Conservation (phyloP, 2,888 invertebrate genomes). For the Platycheirus rosarum region DNA sequence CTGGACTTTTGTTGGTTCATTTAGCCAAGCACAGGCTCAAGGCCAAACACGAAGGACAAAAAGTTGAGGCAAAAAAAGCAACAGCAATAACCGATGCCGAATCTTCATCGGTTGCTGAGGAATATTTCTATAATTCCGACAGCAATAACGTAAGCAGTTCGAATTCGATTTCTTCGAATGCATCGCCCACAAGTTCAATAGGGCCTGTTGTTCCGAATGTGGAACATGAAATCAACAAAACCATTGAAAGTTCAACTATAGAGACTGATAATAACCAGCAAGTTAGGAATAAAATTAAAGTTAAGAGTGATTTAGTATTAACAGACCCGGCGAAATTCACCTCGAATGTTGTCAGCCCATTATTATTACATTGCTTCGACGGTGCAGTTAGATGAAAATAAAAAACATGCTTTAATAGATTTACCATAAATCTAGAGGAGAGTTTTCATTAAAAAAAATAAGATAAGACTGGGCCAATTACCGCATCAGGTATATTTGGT, state of each 20-base stretch:
- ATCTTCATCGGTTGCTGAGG: conserved; percentile 13
- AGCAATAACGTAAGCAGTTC: conserved; percentile 45
- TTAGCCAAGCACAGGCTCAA: conserved; percentile 79
- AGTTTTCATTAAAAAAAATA: too few relatives aligned
- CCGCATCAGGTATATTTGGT: too few relatives aligned
- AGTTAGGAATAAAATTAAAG: conserved; percentile 79
- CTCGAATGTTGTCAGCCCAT: conserved; percentile 68
- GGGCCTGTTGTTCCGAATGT: conserved; percentile 5
- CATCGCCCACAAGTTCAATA: conserved; percentile 20
- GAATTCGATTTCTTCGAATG: conserved; percentile 33
- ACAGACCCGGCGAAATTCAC: conserved; percentile 76
- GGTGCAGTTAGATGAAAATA: conserved; percentile 72
- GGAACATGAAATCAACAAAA: conserved; percentile 38
- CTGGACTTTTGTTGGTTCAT: conserved; percentile 79
- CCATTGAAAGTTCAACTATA: conserved; percentile 61
- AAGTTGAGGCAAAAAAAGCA: conserved; percentile 3
- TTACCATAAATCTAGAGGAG: background rate
- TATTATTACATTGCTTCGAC: conserved; percentile 72
- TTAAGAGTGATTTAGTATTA: conserved; percentile 79
- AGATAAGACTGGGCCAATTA: too few relatives aligned
- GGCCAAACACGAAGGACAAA: conserved; percentile 48
- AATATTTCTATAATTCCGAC: conserved; percentile 38
- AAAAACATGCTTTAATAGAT: conserved; percentile 2
- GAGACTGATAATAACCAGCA: conserved; percentile 67
- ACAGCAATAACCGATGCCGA: background rate